Conservation (phyloP, 1,140 invertebrate species). For the Heliconius eleuchia region DNA sequence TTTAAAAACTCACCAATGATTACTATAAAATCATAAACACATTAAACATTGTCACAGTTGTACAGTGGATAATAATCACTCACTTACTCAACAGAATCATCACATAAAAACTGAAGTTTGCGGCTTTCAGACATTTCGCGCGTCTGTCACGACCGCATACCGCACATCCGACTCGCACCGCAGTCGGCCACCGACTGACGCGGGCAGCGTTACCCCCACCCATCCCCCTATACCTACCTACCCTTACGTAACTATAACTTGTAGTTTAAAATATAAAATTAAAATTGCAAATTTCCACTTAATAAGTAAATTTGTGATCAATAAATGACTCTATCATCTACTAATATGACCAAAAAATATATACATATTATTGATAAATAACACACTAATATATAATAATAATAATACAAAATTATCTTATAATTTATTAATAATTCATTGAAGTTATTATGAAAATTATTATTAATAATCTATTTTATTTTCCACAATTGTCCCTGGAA, state of each 20-base stretch:
- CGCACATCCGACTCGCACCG: constrained; percentile 53
- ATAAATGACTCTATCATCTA: background rate
- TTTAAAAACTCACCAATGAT: constrained; percentile 67
- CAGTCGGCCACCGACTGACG: constrained; percentile 62
- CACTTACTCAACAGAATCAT: constrained; percentile 55
- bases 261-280: constrained; percentile 11
- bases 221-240: constrained; percentile 45
- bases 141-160: constrained; percentile 59
- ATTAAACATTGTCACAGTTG: constrained; percentile 60
- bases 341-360: background rate
- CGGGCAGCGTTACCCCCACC: constrained; percentile 36
- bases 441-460: background rate
- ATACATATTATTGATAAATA: background rate
- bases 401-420: background rate
- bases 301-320: background rate
- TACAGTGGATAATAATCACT: constrained; percentile 45
- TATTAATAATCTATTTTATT: constrained; percentile 9
- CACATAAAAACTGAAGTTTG: constrained; percentile 45
- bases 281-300: background rate
- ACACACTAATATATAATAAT: background rate
- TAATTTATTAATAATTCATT: background rate
- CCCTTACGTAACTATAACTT: constrained; percentile 48
- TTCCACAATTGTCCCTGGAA: constrained; percentile 49
- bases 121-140: constrained; percentile 61
- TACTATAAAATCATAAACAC: constrained; percentile 76